Evolutionary conservation across 1,140 invertebrate species (phyloP).

Genomic region (Cyrtorhinus lividipennis): DNA sequence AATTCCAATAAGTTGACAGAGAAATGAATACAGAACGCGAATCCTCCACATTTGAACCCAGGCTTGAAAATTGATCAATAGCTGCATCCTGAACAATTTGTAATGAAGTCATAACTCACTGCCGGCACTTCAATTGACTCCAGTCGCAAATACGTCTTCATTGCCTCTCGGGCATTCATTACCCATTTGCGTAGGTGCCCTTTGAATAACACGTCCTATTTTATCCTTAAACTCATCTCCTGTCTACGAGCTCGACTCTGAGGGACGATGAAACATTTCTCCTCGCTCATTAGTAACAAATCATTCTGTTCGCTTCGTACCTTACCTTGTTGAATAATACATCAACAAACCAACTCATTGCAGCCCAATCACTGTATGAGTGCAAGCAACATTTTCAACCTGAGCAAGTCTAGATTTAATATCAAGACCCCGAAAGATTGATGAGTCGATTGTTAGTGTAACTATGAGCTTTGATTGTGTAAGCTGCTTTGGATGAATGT

Average conservation of each 20-base stretch:
- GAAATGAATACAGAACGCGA: no score
- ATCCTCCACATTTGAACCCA: background rate
- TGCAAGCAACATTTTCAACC: no score
- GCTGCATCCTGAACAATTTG: background rate
- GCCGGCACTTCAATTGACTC: background rate
- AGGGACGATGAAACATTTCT: background rate
- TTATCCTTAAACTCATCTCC: background rate
- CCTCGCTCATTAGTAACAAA: background rate
- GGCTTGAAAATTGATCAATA: background rate
- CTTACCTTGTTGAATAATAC: background rate
- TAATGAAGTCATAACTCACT: background rate
- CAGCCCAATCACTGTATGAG: no score
- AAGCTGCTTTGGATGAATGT: no score
- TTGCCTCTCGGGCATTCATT: background rate
- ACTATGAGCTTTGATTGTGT: no score
- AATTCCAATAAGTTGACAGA: background rate
- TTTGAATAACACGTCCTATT: background rate
- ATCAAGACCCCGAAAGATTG: no score
- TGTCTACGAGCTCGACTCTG: background rate
- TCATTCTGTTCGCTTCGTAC: background rate
- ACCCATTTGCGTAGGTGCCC: background rate
- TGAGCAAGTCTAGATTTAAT: no score
- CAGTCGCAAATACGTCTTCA: background rate
- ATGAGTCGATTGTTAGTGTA: no score
- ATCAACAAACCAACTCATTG: no score